Conservation (phyloP, 2,113 vertebrate genomes). For the Serilophus lunatus region DNA sequence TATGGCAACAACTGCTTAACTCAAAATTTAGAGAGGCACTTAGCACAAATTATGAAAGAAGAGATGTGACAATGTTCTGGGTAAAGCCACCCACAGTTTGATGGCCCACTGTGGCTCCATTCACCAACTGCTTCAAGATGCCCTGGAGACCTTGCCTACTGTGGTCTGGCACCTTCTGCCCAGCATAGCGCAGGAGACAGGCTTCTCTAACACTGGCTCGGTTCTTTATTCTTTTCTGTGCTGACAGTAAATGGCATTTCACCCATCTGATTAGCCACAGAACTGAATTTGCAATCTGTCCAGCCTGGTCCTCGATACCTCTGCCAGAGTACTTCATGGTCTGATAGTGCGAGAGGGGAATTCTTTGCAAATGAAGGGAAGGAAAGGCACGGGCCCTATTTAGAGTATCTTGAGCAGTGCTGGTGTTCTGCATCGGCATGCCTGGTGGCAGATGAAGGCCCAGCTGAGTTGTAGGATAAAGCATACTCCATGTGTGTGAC, state of each 20-base stretch:
- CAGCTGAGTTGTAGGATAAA: neutral
- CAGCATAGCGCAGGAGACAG: neutral
- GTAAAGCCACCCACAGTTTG: neutral
- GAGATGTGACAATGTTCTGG: accelerated
- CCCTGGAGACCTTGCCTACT: neutral
- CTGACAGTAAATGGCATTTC: neutral
- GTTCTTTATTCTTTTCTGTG: neutral
- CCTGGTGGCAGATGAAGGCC: neutral
- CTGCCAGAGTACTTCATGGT: neutral
- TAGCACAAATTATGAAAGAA: neutral
- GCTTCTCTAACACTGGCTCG: neutral
- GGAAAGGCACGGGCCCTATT: neutral
- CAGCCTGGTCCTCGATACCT: neutral
- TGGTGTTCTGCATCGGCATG: neutral
- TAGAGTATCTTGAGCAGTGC: neutral
- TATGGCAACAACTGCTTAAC: conserved; percentile 45
- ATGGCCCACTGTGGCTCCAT: neutral
- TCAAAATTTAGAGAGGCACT: neutral
- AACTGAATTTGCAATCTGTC: neutral
- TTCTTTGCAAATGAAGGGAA: neutral
- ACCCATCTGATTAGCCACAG: neutral
- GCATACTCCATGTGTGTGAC: neutral
- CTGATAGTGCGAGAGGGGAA: neutral
- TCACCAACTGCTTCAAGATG: accelerated
- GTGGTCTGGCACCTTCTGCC: neutral